Percentiles rank a stretch among this genome's conserved stretches.
These are phyloP conservation scores for Eutolmus rufibarbis DNA, from an alignment of 2,888 invertebrate genomes.

Conservation along the genomic window DNA sequence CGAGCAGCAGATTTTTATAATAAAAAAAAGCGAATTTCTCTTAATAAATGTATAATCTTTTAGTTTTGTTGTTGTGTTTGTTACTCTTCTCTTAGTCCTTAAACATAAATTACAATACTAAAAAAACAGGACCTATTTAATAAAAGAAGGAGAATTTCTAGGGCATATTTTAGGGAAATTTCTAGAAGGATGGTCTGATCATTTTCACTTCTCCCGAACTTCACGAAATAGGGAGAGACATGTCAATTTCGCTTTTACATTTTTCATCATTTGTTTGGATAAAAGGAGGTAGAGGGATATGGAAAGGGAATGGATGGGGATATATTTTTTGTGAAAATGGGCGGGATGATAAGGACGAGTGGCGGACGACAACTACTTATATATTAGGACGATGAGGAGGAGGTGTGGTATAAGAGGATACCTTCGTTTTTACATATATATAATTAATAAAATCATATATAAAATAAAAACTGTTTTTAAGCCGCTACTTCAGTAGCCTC, in stretches of 20 bases:
- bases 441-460: constrained; percentile 48
- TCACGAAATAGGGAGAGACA: not conserved
- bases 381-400: not conserved
- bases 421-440: constrained; percentile 50
- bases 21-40: constrained; percentile 15
- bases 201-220: not conserved
- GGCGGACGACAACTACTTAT: not conserved
- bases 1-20: not conserved
- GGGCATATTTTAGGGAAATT: not conserved
- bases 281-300: not conserved
- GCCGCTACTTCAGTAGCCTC: constrained; percentile 63
- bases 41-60: constrained; percentile 29
- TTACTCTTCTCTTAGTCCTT: constrained; percentile 34
- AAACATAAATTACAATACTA: constrained; percentile 47
- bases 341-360: not conserved
- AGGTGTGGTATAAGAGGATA: constrained; percentile 9
- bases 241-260: not conserved
- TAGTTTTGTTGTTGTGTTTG: constrained; percentile 18
- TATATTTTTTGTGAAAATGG: not conserved
- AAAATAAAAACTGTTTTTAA: constrained; percentile 53
- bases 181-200: not conserved
- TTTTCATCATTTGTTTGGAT: not conserved
- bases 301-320: not conserved
- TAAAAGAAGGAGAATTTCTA: constrained; percentile 1
- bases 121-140: constrained; percentile 42